Base-by-base conservation (phyloP, 2,888 invertebrate genomes). In the Epinotia demarniana region DNA sequence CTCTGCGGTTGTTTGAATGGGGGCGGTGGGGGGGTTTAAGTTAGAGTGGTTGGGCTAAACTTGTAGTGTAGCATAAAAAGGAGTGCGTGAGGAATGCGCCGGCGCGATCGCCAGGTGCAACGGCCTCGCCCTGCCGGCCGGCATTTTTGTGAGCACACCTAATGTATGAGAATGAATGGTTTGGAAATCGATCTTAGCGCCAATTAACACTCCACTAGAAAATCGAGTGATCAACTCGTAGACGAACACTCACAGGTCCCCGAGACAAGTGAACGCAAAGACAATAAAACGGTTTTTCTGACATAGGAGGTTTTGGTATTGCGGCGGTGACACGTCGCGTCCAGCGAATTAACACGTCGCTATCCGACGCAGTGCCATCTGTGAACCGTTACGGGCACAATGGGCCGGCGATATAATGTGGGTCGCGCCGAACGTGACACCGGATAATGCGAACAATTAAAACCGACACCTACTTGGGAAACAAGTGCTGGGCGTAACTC, bases 51-150 rank as follows among this genome's bases (percentile, higher is more conserved):
- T 84, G 87, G 86, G 82, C 85, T 90, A 86, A 87, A 86, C 86
- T 89, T 84, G 89, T 88, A 88, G 88, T 88, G 88, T 88, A 87
- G 88, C 86, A 91, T 91, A 92, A 92, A 92, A 93, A 92, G 92
- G 92, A 92, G 92, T 93, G 92, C 90, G 92, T 92, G 89, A 89
- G 92, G 93, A 93, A 93, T 93, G 93, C 89, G 90, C 88, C 86
- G 88, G 83, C 86, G 85, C 87, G 87, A 86, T 87, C 86, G 90
- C 88, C 93, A 93, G 93, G 93, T 94, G 93, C 93, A 94, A 91
- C 89, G 92, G 87, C 93, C 93, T 85, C 86, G 84, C 83, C 88
- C 87, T 89, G 92, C 86, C 87, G 79, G 82, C 89, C 86, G 86
- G 89, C 89, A 91, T 92, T 93, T 92, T 93, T 91, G 90, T 91